Evolutionary conservation across 2,113 vertebrate species (phyloP).

Genomic region (Pyrgilauda ruficollis): DNA sequence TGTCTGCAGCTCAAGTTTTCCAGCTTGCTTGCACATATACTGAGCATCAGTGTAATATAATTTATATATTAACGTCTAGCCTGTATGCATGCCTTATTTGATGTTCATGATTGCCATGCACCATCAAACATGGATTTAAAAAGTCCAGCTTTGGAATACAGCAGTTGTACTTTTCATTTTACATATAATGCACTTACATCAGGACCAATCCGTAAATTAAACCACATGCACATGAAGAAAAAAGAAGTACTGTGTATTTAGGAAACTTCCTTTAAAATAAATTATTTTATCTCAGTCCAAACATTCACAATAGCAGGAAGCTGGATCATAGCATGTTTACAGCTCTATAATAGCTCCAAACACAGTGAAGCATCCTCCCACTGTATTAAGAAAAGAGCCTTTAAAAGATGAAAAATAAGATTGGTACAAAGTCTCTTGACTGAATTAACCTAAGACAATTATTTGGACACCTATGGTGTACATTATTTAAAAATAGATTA

Average conservation of each 20-base stretch:
- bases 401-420: slow-evolving; percentile 13
- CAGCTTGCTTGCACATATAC: not conserved
- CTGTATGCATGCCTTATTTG: not conserved
- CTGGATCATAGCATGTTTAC: slow-evolving; percentile 15
- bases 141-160: not conserved
- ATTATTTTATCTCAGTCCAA: slow-evolving; percentile 32
- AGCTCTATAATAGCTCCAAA: not conserved
- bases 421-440: not conserved
- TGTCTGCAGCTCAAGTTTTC: not conserved
- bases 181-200: not conserved
- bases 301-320: slow-evolving; percentile 68
- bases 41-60: not conserved
- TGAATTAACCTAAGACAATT: not conserved
- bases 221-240: not conserved
- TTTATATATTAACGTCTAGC: not conserved
- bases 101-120: not conserved
- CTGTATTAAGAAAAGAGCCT: slow-evolving; percentile 36
- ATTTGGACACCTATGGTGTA: not conserved
- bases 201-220: not conserved
- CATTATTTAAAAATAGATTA: not conserved
- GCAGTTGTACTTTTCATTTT: not conserved
- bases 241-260: not conserved
- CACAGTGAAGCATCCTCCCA: not conserved
- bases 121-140: not conserved
- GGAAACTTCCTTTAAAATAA: slow-evolving; percentile 35